Percentiles rank a stretch among this genome's conserved stretches.
Conservation (phyloP, 2,888 invertebrate genomes). For the Caenorhabditis sulstoni region DNA sequence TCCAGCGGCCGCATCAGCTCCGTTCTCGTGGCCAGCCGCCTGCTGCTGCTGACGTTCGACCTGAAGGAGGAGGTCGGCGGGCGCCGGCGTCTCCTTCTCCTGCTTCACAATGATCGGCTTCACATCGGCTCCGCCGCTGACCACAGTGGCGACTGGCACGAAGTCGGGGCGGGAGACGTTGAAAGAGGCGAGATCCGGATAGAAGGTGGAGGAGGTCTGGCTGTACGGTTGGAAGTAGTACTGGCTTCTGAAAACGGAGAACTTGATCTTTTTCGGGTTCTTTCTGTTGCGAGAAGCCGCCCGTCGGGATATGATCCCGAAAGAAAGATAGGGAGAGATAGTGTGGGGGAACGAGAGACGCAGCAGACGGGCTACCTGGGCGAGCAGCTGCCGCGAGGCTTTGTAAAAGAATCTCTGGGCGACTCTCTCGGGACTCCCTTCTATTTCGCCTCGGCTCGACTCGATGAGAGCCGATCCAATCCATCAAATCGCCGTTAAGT, state of each 20-base stretch:
- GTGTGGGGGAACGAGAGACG: background rate
- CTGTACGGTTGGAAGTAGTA: constrained; percentile 54
- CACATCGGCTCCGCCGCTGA: constrained; percentile 6
- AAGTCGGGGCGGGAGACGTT: constrained; percentile 29
- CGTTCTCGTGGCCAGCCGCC: constrained; percentile 2
- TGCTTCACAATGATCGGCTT: constrained; percentile 34
- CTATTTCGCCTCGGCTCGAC: constrained; percentile 9
- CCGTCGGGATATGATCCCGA: constrained; percentile 9
- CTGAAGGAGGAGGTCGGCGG: constrained; percentile 13
- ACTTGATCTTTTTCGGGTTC: background rate
- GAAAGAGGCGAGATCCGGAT: constrained; percentile 46
- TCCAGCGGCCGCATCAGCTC: constrained; percentile 3
- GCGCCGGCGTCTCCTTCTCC: constrained; percentile 26
- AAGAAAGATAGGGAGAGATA: background rate
- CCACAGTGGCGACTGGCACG: constrained; percentile 18
- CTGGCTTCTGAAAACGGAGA: constrained; percentile 37
- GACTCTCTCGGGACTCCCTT: constrained; percentile 8
- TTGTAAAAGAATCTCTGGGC: constrained; percentile 28
- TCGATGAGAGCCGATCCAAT: constrained; percentile 13
- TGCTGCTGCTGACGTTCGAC: constrained; percentile 10
- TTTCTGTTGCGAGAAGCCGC: background rate
- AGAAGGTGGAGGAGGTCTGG: constrained; percentile 32
- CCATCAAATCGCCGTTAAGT: constrained; percentile 46
- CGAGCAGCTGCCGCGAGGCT: constrained; percentile 6
- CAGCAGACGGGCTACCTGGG: constrained; percentile 3